Evolutionary conservation across 2,888 invertebrate genomes (phyloP), one percentile per base, ranked within the genome.

Genomic region (Napeogenes sylphis): DNA sequence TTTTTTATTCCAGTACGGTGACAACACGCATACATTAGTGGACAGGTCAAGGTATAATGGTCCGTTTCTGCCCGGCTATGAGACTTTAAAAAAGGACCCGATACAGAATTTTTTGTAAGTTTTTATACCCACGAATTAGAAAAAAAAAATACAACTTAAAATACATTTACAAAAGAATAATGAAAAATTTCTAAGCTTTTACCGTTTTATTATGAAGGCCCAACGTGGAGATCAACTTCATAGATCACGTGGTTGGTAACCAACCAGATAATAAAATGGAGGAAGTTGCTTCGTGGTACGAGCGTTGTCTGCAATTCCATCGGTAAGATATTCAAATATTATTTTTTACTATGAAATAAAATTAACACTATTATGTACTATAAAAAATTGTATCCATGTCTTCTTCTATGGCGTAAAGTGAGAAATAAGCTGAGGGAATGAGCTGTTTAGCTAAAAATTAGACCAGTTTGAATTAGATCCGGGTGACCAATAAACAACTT

Each of bases 191-290:
- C 38, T 42, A 42, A 42, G 10, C 42, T 42, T 6, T 5, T 5
- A 35, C 35, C 35, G 35, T 35, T 35, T 2, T 35, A 35, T 35
- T 4, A 35, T 68, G 33, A 76, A 95, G 95, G 68, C 95, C 96
- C 1, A 84, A 92, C 60, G 89, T 92, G 35, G 93, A 94, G 70
- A 91, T 99, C 62, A 93, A 96, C 79, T 98, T 98, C 79, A 94
- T 99, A 63, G 99, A 99, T 83, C 99, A 99, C 80, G 94, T 98
- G 58, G 99, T 99, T 5, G 99, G 98, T 3, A 99, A 99, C 85
- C 99, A 99, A 83, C 98, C 99, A 0, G 97, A 99, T 75, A 86
- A 94, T 55, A 91, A 94, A 72, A 99, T 99, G 99, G 96, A 97
- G 82, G 89, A 92, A 45, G 95, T 94, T 0, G 98, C 96, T 0